Evolutionary conservation across 1,140 invertebrate genomes (phyloP), one percentile per base, ranked within the genome.

Genomic region (Saccostrea echinata): DNA sequence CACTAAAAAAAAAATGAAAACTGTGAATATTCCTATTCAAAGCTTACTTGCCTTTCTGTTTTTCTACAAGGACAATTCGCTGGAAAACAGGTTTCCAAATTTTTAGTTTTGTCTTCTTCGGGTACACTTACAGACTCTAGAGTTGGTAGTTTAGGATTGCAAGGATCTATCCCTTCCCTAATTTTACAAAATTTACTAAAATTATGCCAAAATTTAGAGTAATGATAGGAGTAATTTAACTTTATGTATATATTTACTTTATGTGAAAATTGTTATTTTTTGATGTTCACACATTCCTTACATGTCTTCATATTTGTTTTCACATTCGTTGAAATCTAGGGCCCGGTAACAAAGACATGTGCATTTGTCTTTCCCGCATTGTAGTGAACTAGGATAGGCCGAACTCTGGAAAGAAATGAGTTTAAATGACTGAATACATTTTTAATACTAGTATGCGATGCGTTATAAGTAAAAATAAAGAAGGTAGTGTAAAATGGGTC

Each of bases 11-110:
- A n/a, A n/a, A n/a, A n/a, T n/a, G n/a, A n/a, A n/a, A n/a, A n/a
- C n/a, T n/a, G n/a, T n/a, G n/a, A n/a, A n/a, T n/a, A n/a, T n/a
- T n/a, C n/a, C n/a, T n/a, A n/a, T n/a, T n/a, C n/a, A n/a, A n/a
- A n/a, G n/a, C n/a, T n/a, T n/a, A n/a, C 27, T 76, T 76, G 27
- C 68, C 68, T 76, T 33, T 76, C 68, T 30, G 68, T 76, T 30
- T 76, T 76, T 76, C 68, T 27, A 30, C 68, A 76, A 16, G 68
- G 27, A 4, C 68, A 76, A 13, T 33, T 27, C 11, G 68, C 33
- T 1, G 68, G 68, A 76, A 76, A 76, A 33, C 68, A 76, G 3
- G 68, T 76, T 27, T 13, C 13, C 16, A 76, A 27, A 76, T 76
- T 30, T 18, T 18, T 76, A 33, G 24, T 76, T 76, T 76, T 76